These are phyloP conservation scores for Hydrocynus forskahlii DNA, from an alignment of 2,797 vertebrate species.

Conservation along the genomic window DNA sequence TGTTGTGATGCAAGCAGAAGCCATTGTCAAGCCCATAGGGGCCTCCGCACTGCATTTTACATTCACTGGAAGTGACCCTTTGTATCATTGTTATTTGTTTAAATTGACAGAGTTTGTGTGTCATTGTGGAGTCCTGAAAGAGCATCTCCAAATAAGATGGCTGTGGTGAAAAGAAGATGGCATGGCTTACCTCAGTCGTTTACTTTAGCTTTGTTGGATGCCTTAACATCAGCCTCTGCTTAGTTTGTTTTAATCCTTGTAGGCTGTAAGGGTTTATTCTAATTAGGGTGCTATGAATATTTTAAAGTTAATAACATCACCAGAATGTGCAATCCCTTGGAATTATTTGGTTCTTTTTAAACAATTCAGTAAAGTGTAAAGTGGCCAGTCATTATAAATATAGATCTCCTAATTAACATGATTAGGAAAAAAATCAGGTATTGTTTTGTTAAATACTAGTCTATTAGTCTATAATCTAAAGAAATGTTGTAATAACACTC, in stretches of 20 bases:
- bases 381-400: too few species aligned
- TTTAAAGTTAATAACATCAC: neutral
- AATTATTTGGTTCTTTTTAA: neutral
- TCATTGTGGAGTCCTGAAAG: constrained; percentile 74
- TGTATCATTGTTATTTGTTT: constrained; percentile 78
- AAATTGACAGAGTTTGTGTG: constrained; percentile 70
- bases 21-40: constrained; percentile 69
- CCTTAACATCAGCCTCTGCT: constrained; percentile 49
- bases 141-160: constrained; percentile 72
- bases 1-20: constrained; percentile 78
- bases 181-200: constrained; percentile 61
- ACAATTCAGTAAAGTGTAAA: neutral
- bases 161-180: constrained; percentile 70
- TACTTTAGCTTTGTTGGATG: constrained; percentile 64
- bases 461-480: too few species aligned
- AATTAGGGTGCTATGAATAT: constrained; percentile 20
- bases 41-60: constrained; percentile 70
- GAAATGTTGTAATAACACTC: too few species aligned
- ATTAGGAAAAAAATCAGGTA: too few species aligned
- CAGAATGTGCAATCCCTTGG: neutral
- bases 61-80: constrained; percentile 74
- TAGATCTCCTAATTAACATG: too few species aligned
- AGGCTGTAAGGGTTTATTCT: constrained; percentile 55
- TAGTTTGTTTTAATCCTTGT: constrained; percentile 60
- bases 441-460: too few species aligned